Evolutionary conservation across 2,888 invertebrate genomes (phyloP), one percentile per base, ranked within the genome.

Genomic region (Flabesymbios commensalis): DNA sequence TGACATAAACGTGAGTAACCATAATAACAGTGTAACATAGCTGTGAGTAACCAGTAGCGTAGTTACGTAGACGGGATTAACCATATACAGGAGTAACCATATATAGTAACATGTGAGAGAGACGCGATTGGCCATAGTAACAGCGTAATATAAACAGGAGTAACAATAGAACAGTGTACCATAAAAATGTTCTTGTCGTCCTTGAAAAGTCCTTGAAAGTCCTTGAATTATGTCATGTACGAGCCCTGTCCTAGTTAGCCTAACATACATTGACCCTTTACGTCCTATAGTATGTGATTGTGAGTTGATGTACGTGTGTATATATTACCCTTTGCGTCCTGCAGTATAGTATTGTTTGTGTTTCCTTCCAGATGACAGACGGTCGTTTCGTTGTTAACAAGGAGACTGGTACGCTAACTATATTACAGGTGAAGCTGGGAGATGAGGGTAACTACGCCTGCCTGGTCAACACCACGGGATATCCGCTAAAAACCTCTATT

Each of bases 361-460:
- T n/a, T 24, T 51, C 28, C 14, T 41, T 43, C 22, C 60, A 67
- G 67, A 22, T 57, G 47, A 47, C 47, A 28, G 60, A 67, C 39
- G 53, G 69, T 5, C 67, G 75, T 41, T 74, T 75, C 61, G 65
- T 67, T 7, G 73, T 79, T 65, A 72, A 80, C 67, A 73, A 74
- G 28, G 72, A 84, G 67, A 85, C 86, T 68, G 88, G 87, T 14
- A 86, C 85, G 1, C 76, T 89, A 57, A 75, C 83, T 42, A 86
- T 89, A 59, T 79, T 83, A 28, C 79, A 83, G 45, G 86, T 85
- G 1, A 79, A 84, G 63, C 78, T 87, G 48, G 79, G 83, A 3
- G 90, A 90, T 80, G 84, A 86, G 67, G 90, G 90, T 19, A 85
- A 85, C 67, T 90, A 90, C 78, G 82, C 85, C 36, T 90, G 90